These are phyloP conservation scores for Hydroisotoma schaefferi DNA, from an alignment of 2,888 invertebrate species.

Conservation along the genomic window DNA sequence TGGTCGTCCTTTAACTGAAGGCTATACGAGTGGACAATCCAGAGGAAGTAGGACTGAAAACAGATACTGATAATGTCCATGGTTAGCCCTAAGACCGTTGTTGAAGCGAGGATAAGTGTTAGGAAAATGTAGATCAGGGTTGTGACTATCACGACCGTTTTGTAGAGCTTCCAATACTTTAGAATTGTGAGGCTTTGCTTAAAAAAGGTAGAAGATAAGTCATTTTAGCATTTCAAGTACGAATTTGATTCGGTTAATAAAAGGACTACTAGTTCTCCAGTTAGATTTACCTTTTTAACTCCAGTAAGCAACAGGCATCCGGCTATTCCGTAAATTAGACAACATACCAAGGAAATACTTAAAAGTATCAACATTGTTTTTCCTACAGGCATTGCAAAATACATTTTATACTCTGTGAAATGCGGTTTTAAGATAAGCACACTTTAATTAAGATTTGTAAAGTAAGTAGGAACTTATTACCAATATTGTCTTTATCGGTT, in stretches of 20 bases:
- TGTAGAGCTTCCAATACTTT: slow-evolving; percentile 30
- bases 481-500: too few relatives aligned
- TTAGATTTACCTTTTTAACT: slow-evolving; percentile 11
- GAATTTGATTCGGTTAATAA: too few relatives aligned
- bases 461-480: too few relatives aligned
- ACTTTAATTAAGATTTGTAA: too few relatives aligned
- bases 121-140: slow-evolving; percentile 30
- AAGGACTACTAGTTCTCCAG: neutral
- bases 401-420: too few relatives aligned
- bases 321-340: slow-evolving; percentile 15
- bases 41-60: slow-evolving; percentile 33
- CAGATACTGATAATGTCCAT: slow-evolving; percentile 29
- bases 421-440: too few relatives aligned
- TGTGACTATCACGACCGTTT: slow-evolving; percentile 19
- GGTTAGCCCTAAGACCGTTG: slow-evolving; percentile 17
- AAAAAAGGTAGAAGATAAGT: too few relatives aligned
- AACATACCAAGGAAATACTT: slow-evolving; percentile 22
- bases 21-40: slow-evolving; percentile 39
- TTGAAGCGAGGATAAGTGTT: slow-evolving; percentile 23
- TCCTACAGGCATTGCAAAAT: too few relatives aligned
- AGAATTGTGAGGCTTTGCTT: too few relatives aligned
- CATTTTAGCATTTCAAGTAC: too few relatives aligned
- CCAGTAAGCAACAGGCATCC: slow-evolving; percentile 13
- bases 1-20: slow-evolving; percentile 29
- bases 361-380: slow-evolving; percentile 23